Evolutionary conservation across 2,797 vertebrate species (phyloP).

Genomic region (Phoebastria nigripes): DNA sequence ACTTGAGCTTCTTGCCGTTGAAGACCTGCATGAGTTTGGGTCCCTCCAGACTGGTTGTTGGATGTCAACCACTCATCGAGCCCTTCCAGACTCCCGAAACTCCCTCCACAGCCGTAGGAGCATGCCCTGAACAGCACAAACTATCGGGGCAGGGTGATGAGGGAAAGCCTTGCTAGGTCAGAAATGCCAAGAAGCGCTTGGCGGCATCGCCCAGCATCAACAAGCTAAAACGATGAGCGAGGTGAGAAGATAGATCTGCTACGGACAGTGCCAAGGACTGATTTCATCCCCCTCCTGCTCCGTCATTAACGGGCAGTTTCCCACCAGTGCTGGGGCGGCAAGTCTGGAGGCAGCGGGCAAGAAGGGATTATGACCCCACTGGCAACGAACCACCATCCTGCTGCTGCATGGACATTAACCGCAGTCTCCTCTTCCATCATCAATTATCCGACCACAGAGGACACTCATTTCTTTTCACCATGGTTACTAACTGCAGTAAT

Average conservation of each 20-base stretch:
- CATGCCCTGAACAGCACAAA: not conserved
- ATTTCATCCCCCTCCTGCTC: not conserved
- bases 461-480: not conserved
- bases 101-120: not conserved
- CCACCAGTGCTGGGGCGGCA: accelerated
- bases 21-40: not conserved
- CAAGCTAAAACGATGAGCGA: not conserved
- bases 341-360: accelerated
- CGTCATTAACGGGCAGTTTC: not conserved
- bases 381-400: not conserved
- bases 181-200: not conserved
- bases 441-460: not conserved
- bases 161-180: not conserved
- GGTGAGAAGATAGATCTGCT: not conserved
- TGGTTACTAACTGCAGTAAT: not conserved
- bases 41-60: not conserved
- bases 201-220: not conserved
- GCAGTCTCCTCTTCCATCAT: not conserved
- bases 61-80: not conserved
- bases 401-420: not conserved
- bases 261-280: not conserved
- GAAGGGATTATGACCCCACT: not conserved
- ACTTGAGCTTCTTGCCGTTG: not conserved
- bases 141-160: not conserved
- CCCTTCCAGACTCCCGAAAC: not conserved